Conservation (phyloP, 2,797 vertebrate species). For the Myotis pilosus region DNA sequence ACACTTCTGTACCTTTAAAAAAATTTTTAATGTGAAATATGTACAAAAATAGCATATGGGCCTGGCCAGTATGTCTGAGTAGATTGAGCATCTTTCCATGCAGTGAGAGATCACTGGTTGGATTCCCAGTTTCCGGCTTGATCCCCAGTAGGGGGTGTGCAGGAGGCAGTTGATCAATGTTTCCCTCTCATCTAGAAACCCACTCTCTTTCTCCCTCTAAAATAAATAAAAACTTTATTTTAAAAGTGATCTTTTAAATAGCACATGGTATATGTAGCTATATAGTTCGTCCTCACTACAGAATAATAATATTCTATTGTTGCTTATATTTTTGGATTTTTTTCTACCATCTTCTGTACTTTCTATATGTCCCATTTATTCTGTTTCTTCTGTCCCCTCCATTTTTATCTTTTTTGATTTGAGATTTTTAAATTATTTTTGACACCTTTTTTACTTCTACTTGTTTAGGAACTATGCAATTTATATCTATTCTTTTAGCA, state of each 20-base stretch:
- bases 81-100: too few relatives aligned
- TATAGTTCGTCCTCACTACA: not conserved
- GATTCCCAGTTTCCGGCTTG: too few relatives aligned
- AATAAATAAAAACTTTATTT: too few relatives aligned
- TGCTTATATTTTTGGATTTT: slow-evolving; percentile 31
- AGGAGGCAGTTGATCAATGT: too few relatives aligned
- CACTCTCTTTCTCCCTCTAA: too few relatives aligned
- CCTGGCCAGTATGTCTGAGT: too few relatives aligned
- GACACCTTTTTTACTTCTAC: not conserved
- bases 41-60: not conserved
- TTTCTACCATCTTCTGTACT: not conserved
- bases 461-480: not conserved
- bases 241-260: not conserved
- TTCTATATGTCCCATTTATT: not conserved
- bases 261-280: not conserved
- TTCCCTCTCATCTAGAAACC: too few relatives aligned
- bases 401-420: not conserved
- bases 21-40: not conserved
- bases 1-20: not conserved
- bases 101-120: too few relatives aligned
- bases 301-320: not conserved
- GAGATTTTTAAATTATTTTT: not conserved
- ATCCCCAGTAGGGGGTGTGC: too few relatives aligned
- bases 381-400: not conserved
- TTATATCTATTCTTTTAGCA: not conserved